Percentiles rank a stretch among this genome's conserved stretches.
phyloP scores from a whole-genome alignment of 1,140 invertebrate genomes.

The Meteorus sp. region DNA sequence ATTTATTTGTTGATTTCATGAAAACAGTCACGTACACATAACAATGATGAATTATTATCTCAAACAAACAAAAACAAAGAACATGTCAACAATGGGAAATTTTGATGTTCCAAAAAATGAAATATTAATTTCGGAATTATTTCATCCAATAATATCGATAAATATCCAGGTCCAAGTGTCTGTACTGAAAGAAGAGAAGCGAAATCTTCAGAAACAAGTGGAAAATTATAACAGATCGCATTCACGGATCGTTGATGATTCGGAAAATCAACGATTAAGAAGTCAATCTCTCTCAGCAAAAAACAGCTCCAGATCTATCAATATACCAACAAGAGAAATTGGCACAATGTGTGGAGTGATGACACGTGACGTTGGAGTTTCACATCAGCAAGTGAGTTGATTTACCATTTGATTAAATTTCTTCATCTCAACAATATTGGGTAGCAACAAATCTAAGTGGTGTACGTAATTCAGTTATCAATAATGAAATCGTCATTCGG shows the following conservation, averaged over 20 bases:
- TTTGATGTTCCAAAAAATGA: too few relatives aligned
- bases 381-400: slow-evolving; percentile 55
- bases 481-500: too few relatives aligned
- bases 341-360: slow-evolving; percentile 68
- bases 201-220: slow-evolving; percentile 65
- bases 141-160: background rate
- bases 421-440: too few relatives aligned
- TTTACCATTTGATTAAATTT: too few relatives aligned
- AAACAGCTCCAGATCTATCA: slow-evolving; percentile 36
- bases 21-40: too few relatives aligned
- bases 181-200: slow-evolving; percentile 74
- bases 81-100: too few relatives aligned
- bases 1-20: too few relatives aligned
- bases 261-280: slow-evolving; percentile 47
- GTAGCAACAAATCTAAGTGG: too few relatives aligned
- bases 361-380: slow-evolving; percentile 68
- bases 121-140: background rate
- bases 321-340: slow-evolving; percentile 60
- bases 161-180: slow-evolving; percentile 66
- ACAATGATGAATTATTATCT: too few relatives aligned
- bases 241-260: slow-evolving; percentile 38
- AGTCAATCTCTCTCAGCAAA: slow-evolving; percentile 53
- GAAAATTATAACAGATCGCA: slow-evolving; percentile 43
- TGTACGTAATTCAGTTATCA: too few relatives aligned
- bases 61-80: too few relatives aligned